These are phyloP conservation scores for Gandaritis pyraliata DNA, from an alignment of 2,888 invertebrate genomes.

Conservation along the genomic window DNA sequence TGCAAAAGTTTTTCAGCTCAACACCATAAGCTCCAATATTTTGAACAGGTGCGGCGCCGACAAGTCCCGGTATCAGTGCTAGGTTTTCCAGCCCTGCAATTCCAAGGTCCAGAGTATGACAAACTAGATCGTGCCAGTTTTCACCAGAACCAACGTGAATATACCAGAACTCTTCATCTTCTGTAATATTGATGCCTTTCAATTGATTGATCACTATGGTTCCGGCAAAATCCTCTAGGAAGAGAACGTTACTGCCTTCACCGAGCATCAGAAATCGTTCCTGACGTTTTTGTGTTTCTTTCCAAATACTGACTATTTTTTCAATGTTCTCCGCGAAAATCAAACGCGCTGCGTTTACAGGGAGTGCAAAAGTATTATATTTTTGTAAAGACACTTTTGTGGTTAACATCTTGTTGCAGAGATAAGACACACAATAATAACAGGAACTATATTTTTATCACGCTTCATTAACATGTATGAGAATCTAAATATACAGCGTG, in stretches of 20 bases:
- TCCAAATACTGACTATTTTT: conserved; percentile 12
- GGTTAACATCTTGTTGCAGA: conserved; percentile 6
- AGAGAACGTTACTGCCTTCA: conserved; percentile 24
- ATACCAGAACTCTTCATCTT: conserved; percentile 18
- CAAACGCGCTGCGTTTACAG: conserved; percentile 15
- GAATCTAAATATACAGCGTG: background rate
- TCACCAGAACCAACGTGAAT: conserved; percentile 34
- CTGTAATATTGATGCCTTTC: conserved; percentile 22
- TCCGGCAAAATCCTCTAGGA: conserved; percentile 25
- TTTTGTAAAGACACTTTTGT: conserved; percentile 14
- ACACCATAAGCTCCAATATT: conserved; percentile 40
- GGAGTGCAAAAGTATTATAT: conserved; percentile 26
- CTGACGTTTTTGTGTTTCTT: conserved; percentile 6
- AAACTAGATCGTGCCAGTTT: conserved; percentile 38
- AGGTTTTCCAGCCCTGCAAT: conserved; percentile 36
- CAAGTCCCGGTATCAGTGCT: conserved; percentile 37
- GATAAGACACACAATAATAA: background rate
- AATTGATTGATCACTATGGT: conserved; percentile 24
- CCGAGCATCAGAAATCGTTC: conserved; percentile 20
- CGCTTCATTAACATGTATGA: background rate
- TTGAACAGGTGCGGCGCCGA: conserved; percentile 35
- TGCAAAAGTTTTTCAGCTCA: conserved; percentile 33
- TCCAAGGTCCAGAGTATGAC: conserved; percentile 26
- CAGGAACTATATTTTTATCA: background rate
- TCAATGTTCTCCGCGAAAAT: conserved; percentile 14